Conservation (phyloP, 2,113 vertebrate species). For the Indicator indicator region DNA sequence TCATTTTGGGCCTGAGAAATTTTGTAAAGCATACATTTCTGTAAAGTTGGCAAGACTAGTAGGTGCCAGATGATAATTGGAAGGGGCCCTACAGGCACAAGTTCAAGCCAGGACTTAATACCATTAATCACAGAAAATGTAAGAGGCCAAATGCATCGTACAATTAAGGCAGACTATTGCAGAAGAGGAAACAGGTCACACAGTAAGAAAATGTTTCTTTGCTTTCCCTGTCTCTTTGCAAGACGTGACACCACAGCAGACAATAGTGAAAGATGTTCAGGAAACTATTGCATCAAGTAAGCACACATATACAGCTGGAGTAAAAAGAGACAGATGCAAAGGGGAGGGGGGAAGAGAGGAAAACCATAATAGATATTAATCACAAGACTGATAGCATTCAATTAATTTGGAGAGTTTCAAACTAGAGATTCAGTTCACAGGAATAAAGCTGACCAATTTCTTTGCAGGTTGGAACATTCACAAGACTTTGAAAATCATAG, state of each 20-base stretch:
- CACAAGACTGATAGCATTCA: not conserved
- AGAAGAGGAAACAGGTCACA: conserved; percentile 64
- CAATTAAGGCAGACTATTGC: conserved; percentile 55
- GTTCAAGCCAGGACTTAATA: conserved; percentile 73
- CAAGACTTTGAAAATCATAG: not conserved
- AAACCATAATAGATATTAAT: conserved; percentile 19
- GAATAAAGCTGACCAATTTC: conserved; percentile 4
- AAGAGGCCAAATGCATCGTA: conserved; percentile 40
- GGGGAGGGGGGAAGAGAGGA: not conserved
- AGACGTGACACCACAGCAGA: conserved; percentile 35
- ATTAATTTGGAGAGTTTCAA: conserved; percentile 22
- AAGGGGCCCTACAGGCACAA: conserved; percentile 68
- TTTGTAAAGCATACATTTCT: conserved; percentile 72
- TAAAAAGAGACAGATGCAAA: not conserved
- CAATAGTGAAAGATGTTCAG: conserved; percentile 49
- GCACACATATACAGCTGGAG: not conserved
- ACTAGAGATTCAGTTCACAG: conserved; percentile 32
- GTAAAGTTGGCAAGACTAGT: conserved; percentile 75
- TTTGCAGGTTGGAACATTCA: not conserved
- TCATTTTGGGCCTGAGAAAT: conserved; percentile 56
- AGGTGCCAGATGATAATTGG: conserved; percentile 78
- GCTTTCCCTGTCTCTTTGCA: conserved; percentile 32
- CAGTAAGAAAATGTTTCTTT: conserved; percentile 38
- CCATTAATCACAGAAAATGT: conserved; percentile 56
- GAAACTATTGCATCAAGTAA: not conserved